Percentiles rank a stretch among this genome's conserved stretches.
These are phyloP conservation scores for Lydus trimaculatus DNA, from an alignment of 2,888 invertebrate genomes.

Conservation along the genomic window DNA sequence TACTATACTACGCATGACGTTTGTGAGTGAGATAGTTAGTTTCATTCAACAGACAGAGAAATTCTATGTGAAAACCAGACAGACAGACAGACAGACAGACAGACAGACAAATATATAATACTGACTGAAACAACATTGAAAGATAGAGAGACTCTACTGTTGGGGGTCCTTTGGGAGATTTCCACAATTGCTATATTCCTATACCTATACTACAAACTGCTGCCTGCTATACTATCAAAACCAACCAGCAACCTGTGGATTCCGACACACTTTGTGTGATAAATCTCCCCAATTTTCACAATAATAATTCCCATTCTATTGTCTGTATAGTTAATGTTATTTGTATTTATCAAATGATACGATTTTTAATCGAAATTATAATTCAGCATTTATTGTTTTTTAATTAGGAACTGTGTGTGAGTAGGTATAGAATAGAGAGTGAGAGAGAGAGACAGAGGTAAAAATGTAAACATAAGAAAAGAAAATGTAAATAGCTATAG, in stretches of 20 bases:
- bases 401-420: background rate
- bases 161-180: constrained; percentile 52
- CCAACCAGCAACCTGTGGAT: constrained; percentile 59
- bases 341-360: constrained; percentile 33
- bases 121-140: background rate
- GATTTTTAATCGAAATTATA: background rate
- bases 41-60: constrained; percentile 57
- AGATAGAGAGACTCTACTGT: constrained; percentile 50
- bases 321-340: constrained; percentile 41
- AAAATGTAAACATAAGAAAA: background rate
- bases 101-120: background rate
- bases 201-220: too few species aligned
- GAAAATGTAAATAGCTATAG: constrained; percentile 3
- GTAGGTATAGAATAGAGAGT: background rate
- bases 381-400: background rate
- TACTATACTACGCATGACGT: constrained; percentile 53
- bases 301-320: constrained; percentile 40
- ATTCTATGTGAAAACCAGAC: constrained; percentile 22
- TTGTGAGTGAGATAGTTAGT: constrained; percentile 52
- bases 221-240: constrained; percentile 26
- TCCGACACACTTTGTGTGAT: constrained; percentile 49
- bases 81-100: background rate
- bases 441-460: too few species aligned
- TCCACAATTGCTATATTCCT: constrained; percentile 49
- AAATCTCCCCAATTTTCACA: constrained; percentile 54